A percentile compares a stretch with the other conserved stretches of the same genome.
These are phyloP conservation scores for Salvator merianae DNA, from an alignment of 2,113 vertebrate genomes.

Conservation along the genomic window DNA sequence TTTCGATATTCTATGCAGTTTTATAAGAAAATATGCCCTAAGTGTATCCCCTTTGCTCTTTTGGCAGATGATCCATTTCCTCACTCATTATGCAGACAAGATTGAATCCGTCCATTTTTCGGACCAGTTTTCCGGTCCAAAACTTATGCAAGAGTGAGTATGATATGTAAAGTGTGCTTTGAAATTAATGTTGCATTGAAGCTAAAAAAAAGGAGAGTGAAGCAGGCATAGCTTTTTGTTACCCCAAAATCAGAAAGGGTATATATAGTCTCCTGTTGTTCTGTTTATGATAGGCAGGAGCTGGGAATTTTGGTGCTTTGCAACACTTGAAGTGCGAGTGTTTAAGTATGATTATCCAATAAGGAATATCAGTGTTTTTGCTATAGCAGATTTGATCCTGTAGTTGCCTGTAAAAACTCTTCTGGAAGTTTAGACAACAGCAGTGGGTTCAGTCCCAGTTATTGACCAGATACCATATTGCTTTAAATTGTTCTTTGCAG, in stretches of 20 bases:
- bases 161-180: constrained; percentile 13
- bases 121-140: constrained; percentile 99
- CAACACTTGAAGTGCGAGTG: neutral
- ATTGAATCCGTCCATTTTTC: constrained; percentile 99
- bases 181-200: neutral
- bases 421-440: neutral
- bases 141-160: constrained; percentile 99
- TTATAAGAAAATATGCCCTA: neutral
- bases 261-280: neutral
- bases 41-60: constrained; percentile 22
- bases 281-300: neutral
- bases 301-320: neutral
- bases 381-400: neutral
- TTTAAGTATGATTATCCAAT: neutral
- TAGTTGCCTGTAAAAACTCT: neutral
- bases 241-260: neutral
- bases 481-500: neutral
- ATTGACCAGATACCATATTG: neutral
- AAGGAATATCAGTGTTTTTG: neutral
- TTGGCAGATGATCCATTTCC: constrained; percentile 95
- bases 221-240: neutral
- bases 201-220: neutral
- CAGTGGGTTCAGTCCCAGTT: neutral
- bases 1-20: too few relatives aligned
- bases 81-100: constrained; percentile 96